A percentile compares a stretch with the other conserved stretches of the same genome.
These are phyloP conservation scores for Ashinkailepas kermadecensis DNA, from an alignment of 2,888 invertebrate species.

Conservation along the genomic window DNA sequence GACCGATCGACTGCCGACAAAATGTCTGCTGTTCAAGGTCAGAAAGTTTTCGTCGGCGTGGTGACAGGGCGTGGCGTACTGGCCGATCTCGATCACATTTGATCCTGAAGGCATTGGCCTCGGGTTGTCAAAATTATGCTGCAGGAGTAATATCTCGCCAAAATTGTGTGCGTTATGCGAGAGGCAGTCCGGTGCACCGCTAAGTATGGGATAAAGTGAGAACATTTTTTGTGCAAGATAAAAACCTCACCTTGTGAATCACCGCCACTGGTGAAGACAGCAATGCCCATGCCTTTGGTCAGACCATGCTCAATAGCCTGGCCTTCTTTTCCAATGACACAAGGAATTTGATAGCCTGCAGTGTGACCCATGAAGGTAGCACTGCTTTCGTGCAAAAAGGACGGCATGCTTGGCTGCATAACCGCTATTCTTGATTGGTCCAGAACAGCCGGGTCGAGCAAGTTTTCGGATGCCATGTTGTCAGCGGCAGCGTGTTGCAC, in stretches of 20 bases:
- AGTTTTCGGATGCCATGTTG: neutral
- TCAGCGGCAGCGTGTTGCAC: neutral
- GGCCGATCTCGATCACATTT: too few species aligned
- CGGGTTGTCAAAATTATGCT: too few species aligned
- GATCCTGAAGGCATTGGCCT: too few species aligned
- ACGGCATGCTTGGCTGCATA: neutral
- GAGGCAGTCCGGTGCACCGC: neutral
- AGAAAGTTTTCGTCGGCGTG: too few species aligned
- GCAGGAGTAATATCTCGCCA: neutral
- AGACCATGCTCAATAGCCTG: constrained; percentile 55
- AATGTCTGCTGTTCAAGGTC: too few species aligned
- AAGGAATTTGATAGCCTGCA: neutral
- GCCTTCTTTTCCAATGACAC: constrained; percentile 32
- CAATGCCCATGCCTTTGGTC: constrained; percentile 84
- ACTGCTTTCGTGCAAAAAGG: neutral
- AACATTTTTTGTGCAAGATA: too few species aligned
- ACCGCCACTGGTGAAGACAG: constrained; percentile 94
- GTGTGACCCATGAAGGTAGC: neutral
- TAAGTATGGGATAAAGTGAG: too few species aligned
- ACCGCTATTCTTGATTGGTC: neutral
- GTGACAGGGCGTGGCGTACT: too few species aligned
- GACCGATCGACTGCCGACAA: too few species aligned
- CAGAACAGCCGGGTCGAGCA: neutral
- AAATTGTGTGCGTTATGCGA: neutral
- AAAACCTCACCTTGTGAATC: constrained; percentile 70